phyloP scores from a whole-genome alignment of 2,113 vertebrate species.

The Lagopus muta region DNA sequence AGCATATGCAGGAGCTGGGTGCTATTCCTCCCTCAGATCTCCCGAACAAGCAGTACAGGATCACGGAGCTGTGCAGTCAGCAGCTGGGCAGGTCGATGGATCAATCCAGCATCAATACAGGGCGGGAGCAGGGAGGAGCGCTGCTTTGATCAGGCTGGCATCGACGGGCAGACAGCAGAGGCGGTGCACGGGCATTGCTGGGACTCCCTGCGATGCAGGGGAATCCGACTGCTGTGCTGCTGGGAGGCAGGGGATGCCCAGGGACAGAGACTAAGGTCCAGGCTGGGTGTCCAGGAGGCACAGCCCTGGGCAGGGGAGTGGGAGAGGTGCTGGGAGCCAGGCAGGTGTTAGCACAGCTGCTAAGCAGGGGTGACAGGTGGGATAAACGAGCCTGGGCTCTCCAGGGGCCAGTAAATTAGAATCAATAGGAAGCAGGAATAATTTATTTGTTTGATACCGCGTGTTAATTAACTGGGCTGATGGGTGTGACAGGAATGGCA shows the following conservation, averaged over 20 bases:
- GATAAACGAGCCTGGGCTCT: constrained; percentile 16
- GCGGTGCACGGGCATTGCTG: not conserved
- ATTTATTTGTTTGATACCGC: constrained; percentile 64
- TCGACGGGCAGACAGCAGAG: not conserved
- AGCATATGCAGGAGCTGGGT: not conserved
- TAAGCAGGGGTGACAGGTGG: constrained; percentile 58
- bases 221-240: fast-evolving
- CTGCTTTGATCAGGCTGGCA: not conserved
- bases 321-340: constrained; percentile 22
- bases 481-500: constrained; percentile 3
- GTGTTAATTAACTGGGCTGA: constrained; percentile 66
- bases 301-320: fast-evolving
- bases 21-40: not conserved
- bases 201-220: fast-evolving
- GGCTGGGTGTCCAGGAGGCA: not conserved
- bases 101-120: constrained; percentile 19
- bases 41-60: not conserved
- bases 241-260: not conserved
- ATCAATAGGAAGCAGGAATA: constrained; percentile 70
- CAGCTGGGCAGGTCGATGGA: constrained; percentile 38
- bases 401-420: constrained; percentile 62
- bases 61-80: not conserved
- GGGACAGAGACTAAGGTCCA: not conserved
- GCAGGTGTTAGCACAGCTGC: constrained; percentile 53
- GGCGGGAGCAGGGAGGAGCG: constrained; percentile 5